Evolutionary conservation across 2,797 vertebrate genomes (phyloP), one percentile per base, ranked within the genome.

Genomic region (Lepus oiostolus): DNA sequence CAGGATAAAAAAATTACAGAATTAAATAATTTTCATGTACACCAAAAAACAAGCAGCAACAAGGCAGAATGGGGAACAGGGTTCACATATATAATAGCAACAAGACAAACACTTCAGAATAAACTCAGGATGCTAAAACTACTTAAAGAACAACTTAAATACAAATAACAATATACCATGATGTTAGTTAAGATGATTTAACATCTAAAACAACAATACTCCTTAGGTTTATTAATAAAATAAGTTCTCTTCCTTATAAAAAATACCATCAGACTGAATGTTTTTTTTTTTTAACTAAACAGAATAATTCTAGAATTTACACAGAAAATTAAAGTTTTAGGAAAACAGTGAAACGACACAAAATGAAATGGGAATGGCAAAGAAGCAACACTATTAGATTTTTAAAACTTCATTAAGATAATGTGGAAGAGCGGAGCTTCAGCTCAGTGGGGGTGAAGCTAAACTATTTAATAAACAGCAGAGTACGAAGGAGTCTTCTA

Each of bases 221-320:
- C 35, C 54, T 38, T 74, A 47, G 68, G 11, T 80, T 96, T 91
- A 93, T 7, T 80, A 42, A 85, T 24, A 90, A 75, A 75, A 88
- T 21, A 88, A 32, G 7, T 32, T 77, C 74, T 16, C 42, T 58
- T 80, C 47, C 58, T 9, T 90, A 88, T 52, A 58, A 92, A 85
- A 93, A 81, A 74, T 50, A 60, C 5, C 5, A 68, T 70, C 16
- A 77, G 16, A 30, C 52, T 79, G 72, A 67, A 0, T 54, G 10
- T 9, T 47, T 79, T 47, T 47, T 63, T 72, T 60, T 74, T 72
- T 38, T 8, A 38, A 88, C 22, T 76, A 70, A 86, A 80, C 52
- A 75, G 74, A 24, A 1, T 58, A 67, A 84, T 60, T 94, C 38
- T 26, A 76, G 22, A 90, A 92, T 88, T 81, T 79, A 80, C 60